These are phyloP conservation scores for Chrysina gloriosa DNA, from an alignment of 2,888 invertebrate species.

Conservation along the genomic window DNA sequence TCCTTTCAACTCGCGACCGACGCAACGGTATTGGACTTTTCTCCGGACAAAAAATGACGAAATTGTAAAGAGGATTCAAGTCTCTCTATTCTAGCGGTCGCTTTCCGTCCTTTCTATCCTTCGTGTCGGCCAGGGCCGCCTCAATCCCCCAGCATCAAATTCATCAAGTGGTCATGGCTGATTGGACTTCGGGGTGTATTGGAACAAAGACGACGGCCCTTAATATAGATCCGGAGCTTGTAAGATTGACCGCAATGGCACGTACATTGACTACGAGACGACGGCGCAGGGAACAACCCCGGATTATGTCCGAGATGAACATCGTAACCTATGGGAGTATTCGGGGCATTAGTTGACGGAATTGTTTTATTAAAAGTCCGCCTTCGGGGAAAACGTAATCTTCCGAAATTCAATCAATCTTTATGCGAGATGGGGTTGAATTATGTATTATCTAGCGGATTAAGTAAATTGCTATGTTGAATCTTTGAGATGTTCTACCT, in stretches of 20 bases:
- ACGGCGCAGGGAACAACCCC: constrained; percentile 38
- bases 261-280: constrained; percentile 48
- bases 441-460: constrained; percentile 11
- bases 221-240: constrained; percentile 43
- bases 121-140: not conserved
- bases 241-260: constrained; percentile 48
- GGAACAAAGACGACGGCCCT: constrained; percentile 40
- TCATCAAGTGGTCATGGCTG: constrained; percentile 47
- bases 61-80: constrained; percentile 33
- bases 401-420: constrained; percentile 28
- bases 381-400: constrained; percentile 6
- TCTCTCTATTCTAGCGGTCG: constrained; percentile 1
- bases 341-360: constrained; percentile 15
- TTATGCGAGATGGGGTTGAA: not conserved
- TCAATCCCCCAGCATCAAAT: constrained; percentile 37
- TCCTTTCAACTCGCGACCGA: constrained; percentile 2
- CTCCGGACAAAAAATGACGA: constrained; percentile 21
- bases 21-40: constrained; percentile 24
- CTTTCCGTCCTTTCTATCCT: constrained; percentile 23
- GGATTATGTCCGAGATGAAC: constrained; percentile 47
- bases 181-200: constrained; percentile 44
- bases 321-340: constrained; percentile 39
- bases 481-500: too few relatives aligned
- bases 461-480: not conserved
- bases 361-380: constrained; percentile 31